These are phyloP conservation scores for Lithophane leautieri DNA, from an alignment of 2,888 invertebrate species.

Conservation along the genomic window DNA sequence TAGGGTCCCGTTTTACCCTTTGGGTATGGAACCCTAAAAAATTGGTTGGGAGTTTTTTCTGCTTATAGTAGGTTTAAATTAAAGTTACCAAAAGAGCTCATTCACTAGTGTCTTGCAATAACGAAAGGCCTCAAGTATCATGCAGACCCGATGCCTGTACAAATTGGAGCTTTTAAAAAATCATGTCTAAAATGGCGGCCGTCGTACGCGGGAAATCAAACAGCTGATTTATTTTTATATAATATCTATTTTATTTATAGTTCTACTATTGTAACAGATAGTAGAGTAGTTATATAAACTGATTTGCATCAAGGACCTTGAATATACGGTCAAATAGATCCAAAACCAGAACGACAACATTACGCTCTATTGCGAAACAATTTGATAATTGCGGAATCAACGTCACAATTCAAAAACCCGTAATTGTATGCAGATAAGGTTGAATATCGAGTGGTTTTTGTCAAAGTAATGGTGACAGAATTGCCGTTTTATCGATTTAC, in stretches of 20 bases:
- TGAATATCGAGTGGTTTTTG: constrained; percentile 36
- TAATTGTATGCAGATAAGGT: constrained; percentile 52
- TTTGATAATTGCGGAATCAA: constrained; percentile 60
- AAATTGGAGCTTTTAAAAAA: neutral
- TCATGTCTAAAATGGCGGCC: constrained; percentile 11
- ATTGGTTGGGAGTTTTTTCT: neutral
- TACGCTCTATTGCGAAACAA: constrained; percentile 76
- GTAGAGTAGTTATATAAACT: constrained; percentile 66
- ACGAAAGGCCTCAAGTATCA: neutral
- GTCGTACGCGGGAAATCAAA: constrained; percentile 17
- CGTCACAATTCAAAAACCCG: constrained; percentile 40
- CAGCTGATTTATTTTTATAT: constrained; percentile 15
- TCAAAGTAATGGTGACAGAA: constrained; percentile 25
- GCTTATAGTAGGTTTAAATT: neutral
- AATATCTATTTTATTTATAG: constrained; percentile 17
- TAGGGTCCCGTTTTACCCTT: too few relatives aligned
- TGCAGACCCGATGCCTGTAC: neutral
- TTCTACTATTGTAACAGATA: constrained; percentile 54
- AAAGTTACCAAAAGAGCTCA: neutral
- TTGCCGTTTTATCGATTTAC: constrained; percentile 45
- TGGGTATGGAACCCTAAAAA: too few relatives aligned
- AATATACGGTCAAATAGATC: constrained; percentile 74
- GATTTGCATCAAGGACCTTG: constrained; percentile 80
- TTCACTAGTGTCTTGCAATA: neutral
- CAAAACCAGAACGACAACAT: constrained; percentile 77